Conservation (phyloP, 2,797 vertebrate genomes). For the Gymnothorax reevesii region DNA sequence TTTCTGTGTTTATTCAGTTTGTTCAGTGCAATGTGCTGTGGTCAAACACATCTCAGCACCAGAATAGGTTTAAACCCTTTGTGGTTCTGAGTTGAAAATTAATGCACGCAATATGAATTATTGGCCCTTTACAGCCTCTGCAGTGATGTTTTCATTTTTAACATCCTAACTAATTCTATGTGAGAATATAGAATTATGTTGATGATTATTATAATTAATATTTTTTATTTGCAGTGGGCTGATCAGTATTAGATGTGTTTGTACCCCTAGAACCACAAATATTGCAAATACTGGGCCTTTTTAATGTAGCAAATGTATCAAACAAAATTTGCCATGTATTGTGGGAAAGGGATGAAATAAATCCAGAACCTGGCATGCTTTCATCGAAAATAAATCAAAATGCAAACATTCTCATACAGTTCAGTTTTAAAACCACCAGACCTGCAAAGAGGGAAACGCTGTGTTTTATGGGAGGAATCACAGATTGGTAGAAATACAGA, state of each 20-base stretch:
- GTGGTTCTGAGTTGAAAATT: neutral
- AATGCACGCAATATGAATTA: neutral
- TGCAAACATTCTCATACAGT: neutral
- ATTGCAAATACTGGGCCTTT: neutral
- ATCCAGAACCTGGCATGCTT: neutral
- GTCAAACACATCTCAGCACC: too few species aligned
- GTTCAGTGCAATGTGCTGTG: too few species aligned
- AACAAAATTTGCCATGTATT: neutral
- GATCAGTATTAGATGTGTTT: neutral
- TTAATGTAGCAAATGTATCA: neutral
- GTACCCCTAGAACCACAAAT: neutral
- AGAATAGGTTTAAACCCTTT: neutral
- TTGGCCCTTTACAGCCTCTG: neutral
- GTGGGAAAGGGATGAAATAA: neutral
- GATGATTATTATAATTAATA: neutral
- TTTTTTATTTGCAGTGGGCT: neutral
- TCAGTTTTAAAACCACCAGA: neutral
- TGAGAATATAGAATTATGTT: neutral
- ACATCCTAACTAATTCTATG: neutral
- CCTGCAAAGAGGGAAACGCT: neutral
- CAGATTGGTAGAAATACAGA: conserved; percentile 1
- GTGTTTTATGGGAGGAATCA: neutral
- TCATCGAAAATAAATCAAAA: neutral
- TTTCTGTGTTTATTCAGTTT: too few species aligned
- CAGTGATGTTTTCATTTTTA: neutral